Evolutionary conservation across 2,888 invertebrate genomes (phyloP).

Genomic region (Hyposoter didymator): DNA sequence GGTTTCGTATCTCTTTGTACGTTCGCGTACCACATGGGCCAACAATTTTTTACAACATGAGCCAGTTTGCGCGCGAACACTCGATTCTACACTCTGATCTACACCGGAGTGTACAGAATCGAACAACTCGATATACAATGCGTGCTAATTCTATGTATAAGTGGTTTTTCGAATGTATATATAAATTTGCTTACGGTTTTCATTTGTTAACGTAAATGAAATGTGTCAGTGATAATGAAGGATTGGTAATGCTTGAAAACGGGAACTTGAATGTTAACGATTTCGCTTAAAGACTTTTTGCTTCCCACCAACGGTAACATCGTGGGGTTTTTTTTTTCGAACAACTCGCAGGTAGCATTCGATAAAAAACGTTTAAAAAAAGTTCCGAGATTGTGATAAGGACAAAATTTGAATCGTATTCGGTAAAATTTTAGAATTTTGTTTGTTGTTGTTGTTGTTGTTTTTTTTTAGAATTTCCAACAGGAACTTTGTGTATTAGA

Average conservation of each 20-base stretch:
- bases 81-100: conserved; percentile 15
- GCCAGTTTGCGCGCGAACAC: conserved; percentile 35
- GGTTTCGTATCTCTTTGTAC: conserved; percentile 6
- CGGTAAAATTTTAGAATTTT: conserved; percentile 33
- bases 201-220: conserved; percentile 58
- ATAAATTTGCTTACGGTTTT: conserved; percentile 59
- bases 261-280: conserved; percentile 17
- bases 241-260: conserved; percentile 36
- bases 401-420: conserved; percentile 26
- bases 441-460: background rate
- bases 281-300: background rate
- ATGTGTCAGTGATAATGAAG: conserved; percentile 63
- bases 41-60: conserved; percentile 32
- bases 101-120: background rate
- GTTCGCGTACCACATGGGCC: conserved; percentile 35
- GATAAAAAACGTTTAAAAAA: conserved; percentile 47
- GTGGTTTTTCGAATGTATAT: conserved; percentile 52
- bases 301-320: background rate
- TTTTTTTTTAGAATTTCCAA: conserved; percentile 35
- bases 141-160: conserved; percentile 64
- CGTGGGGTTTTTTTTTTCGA: conserved; percentile 66
- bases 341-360: conserved; percentile 79
- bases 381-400: conserved; percentile 35
- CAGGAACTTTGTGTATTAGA: conserved; percentile 47
- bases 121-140: conserved; percentile 59